Conservation (phyloP, 1,140 invertebrate genomes). For the Tetranychus cinnabarinus region DNA sequence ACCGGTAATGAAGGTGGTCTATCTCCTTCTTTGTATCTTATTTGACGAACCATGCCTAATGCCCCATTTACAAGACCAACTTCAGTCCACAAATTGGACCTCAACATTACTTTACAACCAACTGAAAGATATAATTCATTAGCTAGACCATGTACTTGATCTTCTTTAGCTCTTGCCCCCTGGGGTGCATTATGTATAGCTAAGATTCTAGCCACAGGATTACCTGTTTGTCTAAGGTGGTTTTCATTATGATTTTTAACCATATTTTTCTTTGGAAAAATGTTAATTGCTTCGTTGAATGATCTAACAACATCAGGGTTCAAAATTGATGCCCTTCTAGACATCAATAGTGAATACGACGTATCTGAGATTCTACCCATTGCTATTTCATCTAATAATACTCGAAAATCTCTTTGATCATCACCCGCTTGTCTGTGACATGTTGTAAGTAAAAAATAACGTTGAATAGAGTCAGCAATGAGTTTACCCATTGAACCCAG, state of each 20-base stretch:
- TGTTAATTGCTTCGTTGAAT: neutral
- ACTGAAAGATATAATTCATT: neutral
- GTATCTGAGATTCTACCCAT: neutral
- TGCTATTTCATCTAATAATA: neutral
- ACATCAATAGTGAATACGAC: neutral
- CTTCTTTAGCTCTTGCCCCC: neutral
- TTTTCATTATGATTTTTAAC: neutral
- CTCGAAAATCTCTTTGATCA: neutral
- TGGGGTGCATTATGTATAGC: neutral
- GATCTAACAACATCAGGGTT: neutral
- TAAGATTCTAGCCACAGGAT: neutral
- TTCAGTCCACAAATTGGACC: neutral
- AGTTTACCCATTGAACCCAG: neutral
- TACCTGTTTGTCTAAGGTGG: neutral
- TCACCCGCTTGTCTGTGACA: neutral
- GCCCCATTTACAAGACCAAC: neutral
- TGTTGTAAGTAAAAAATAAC: neutral
- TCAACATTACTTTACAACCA: neutral
- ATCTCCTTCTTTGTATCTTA: neutral
- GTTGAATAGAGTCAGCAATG: neutral
- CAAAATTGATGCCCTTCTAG: neutral
- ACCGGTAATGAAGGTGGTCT: neutral
- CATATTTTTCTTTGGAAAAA: neutral
- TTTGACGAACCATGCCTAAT: neutral
- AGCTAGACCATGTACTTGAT: neutral